A percentile compares a stretch with the other conserved stretches of the same genome.
Evolutionary conservation across 1,140 invertebrate genomes (phyloP).

Genomic region (Nylanderia fulva): DNA sequence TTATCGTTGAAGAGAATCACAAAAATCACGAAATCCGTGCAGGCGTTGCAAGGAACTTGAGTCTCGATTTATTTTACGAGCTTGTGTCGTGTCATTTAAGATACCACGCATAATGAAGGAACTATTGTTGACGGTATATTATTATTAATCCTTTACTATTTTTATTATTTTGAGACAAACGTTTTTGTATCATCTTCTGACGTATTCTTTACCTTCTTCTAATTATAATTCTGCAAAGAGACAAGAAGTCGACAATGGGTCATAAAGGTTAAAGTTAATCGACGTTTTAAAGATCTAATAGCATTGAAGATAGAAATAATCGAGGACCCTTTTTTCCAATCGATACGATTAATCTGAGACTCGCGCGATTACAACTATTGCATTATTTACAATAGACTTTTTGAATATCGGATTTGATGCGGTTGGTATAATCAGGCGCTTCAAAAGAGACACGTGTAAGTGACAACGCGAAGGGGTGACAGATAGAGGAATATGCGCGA

Average conservation of each 20-base stretch:
- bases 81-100: slow-evolving; percentile 32
- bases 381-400: background rate
- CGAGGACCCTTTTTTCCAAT: background rate
- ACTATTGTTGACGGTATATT: background rate
- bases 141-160: background rate
- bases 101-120: background rate
- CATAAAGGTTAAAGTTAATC: slow-evolving; percentile 52
- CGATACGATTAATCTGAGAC: slow-evolving; percentile 11
- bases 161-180: background rate
- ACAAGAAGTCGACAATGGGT: slow-evolving; percentile 21
- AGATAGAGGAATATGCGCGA: slow-evolving; percentile 9
- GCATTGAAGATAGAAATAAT: slow-evolving; percentile 34
- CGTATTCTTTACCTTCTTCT: background rate
- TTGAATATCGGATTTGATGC: slow-evolving; percentile 9
- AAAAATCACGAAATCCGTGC: slow-evolving; percentile 68
- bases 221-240: slow-evolving; percentile 23
- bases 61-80: slow-evolving; percentile 61
- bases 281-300: slow-evolving; percentile 39
- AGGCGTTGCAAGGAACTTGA: slow-evolving; percentile 69
- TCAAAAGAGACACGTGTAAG: slow-evolving; percentile 16
- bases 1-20: slow-evolving; percentile 70
- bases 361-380: background rate
- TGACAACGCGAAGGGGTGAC: slow-evolving; percentile 12
- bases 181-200: slow-evolving; percentile 21
- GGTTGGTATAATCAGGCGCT: background rate